Conservation (phyloP, 2,113 vertebrate genomes). For the Scomber scombrus region DNA sequence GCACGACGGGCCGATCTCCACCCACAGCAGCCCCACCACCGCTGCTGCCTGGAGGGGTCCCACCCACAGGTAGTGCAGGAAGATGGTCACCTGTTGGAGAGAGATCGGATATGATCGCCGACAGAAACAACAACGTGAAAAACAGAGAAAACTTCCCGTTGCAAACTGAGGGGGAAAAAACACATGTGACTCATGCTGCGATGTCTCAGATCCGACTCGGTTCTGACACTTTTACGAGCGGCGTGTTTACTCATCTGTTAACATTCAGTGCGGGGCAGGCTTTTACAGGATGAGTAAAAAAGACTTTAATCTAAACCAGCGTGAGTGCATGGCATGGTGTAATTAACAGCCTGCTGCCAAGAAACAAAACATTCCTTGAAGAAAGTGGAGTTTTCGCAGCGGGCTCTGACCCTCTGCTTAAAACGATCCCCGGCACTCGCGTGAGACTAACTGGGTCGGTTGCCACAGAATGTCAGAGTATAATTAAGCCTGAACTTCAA, state of each 20-base stretch:
- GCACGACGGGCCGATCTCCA: slow-evolving; percentile 93
- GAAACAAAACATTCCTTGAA: slow-evolving; percentile 7
- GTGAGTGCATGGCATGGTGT: neutral
- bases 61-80: slow-evolving; percentile 95
- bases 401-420: slow-evolving; percentile 35
- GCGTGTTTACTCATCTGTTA: neutral
- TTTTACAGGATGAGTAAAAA: neutral
- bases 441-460: slow-evolving; percentile 3
- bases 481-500: slow-evolving; percentile 21
- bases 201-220: too few species aligned
- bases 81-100: slow-evolving; percentile 89
- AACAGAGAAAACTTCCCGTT: neutral
- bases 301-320: slow-evolving; percentile 10
- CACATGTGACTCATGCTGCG: too few species aligned
- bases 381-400: slow-evolving; percentile 30
- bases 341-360: slow-evolving; percentile 35
- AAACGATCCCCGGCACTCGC: slow-evolving; percentile 32
- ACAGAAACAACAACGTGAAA: neutral
- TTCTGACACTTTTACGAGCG: neutral
- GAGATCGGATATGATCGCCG: neutral
- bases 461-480: slow-evolving; percentile 1
- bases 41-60: slow-evolving; percentile 91
- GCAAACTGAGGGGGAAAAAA: neutral
- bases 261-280: neutral
- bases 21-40: slow-evolving; percentile 92